Evolutionary conservation across 2,113 vertebrate species (phyloP).

Genomic region (Hirundichthys speculiger): DNA sequence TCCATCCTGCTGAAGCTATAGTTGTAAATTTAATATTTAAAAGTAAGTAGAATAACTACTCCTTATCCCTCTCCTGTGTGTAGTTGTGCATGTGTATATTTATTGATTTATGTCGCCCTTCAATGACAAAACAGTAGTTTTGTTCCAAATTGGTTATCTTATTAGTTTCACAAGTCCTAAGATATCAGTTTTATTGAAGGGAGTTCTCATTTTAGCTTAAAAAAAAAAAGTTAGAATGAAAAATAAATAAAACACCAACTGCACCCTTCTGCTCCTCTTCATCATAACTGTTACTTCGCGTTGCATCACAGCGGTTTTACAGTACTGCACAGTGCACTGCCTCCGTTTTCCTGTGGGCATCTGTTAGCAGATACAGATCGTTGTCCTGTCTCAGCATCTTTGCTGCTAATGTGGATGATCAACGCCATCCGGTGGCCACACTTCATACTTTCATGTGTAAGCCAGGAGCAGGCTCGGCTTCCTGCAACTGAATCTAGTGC

Average conservation of each 20-base stretch:
- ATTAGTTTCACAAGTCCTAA: neutral
- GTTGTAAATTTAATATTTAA: too few species aligned
- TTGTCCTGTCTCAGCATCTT: neutral
- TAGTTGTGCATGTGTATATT: too few species aligned
- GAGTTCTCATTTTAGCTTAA: neutral
- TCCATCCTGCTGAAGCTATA: too few species aligned
- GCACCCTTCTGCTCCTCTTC: neutral
- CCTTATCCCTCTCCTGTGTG: too few species aligned
- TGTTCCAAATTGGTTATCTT: neutral
- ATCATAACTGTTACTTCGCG: slow-evolving; percentile 13
- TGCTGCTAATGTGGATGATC: neutral
- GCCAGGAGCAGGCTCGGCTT: too few species aligned
- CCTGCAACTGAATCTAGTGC: too few species aligned
- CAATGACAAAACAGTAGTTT: neutral
- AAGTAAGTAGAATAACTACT: too few species aligned
- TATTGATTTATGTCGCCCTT: too few species aligned
- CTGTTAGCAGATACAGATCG: neutral
- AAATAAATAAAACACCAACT: neutral
- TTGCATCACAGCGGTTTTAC: slow-evolving; percentile 47
- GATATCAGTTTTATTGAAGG: neutral
- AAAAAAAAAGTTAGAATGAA: neutral
- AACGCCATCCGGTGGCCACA: slow-evolving; percentile 47
- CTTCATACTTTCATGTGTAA: neutral
- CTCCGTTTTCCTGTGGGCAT: slow-evolving; percentile 2
- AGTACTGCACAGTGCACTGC: neutral